Percentiles rank a stretch among this genome's conserved stretches.
Evolutionary conservation across 2,797 vertebrate genomes (phyloP).

Genomic region (Pitangus sulphuratus): DNA sequence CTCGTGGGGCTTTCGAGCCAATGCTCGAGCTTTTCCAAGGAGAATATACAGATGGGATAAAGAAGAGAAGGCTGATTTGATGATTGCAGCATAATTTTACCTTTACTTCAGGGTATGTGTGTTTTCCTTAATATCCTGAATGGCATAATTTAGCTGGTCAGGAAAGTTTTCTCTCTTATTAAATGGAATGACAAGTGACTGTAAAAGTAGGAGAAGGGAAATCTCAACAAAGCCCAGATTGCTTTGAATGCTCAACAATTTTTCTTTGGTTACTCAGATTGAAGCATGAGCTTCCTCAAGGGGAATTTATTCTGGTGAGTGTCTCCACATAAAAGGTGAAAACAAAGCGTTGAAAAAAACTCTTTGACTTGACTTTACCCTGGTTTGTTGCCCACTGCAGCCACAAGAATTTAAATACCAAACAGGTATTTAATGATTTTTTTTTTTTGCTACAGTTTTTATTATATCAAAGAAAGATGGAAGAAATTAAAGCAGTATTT

Average conservation of each 20-base stretch:
- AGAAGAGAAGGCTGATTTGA: constrained; percentile 70
- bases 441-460: not conserved
- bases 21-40: not conserved
- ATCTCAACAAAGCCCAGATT: constrained; percentile 50
- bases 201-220: constrained; percentile 38
- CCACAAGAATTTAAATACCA: not conserved
- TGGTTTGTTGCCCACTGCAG: not conserved
- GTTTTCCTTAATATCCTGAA: constrained; percentile 55
- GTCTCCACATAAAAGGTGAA: not conserved
- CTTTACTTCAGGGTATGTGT: constrained; percentile 45
- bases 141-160: constrained; percentile 46
- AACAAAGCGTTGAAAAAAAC: not conserved
- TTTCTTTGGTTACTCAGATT: not conserved
- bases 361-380: not conserved
- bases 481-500: not conserved
- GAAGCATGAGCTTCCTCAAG: constrained; percentile 3
- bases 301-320: not conserved
- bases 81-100: constrained; percentile 65
- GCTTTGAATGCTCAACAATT: constrained; percentile 27
- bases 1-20: not conserved
- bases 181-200: constrained; percentile 50
- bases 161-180: constrained; percentile 54
- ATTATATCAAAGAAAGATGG: not conserved
- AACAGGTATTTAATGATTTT: not conserved
- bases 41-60: constrained; percentile 58